Evolutionary conservation across 2,113 vertebrate genomes (phyloP).

Genomic region (Herpailurus yagouaroundi): DNA sequence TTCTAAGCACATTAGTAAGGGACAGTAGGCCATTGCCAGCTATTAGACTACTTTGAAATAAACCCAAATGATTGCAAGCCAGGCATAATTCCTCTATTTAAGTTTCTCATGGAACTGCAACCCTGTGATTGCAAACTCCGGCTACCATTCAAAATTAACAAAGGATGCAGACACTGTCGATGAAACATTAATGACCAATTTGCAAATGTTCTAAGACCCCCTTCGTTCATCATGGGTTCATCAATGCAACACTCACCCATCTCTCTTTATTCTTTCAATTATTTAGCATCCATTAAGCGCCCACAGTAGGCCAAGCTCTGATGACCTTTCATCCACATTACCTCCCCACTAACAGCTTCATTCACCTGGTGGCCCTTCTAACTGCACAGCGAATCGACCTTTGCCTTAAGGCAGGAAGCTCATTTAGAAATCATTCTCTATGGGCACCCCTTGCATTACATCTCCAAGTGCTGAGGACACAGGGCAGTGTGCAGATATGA

Average conservation of each 20-base stretch:
- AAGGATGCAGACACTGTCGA: conserved; percentile 28
- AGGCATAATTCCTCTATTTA: neutral
- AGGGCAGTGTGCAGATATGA: neutral
- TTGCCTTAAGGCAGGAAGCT: conserved; percentile 5
- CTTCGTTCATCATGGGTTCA: neutral
- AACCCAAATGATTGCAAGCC: neutral
- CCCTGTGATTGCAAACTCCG: neutral
- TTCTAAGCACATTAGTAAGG: conserved; percentile 18
- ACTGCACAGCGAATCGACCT: neutral
- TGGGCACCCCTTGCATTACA: neutral
- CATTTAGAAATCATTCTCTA: conserved; percentile 9
- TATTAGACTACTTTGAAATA: conserved; percentile 44
- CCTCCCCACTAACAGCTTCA: neutral
- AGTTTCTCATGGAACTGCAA: neutral
- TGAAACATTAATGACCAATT: conserved; percentile 55
- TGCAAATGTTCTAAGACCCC: conserved; percentile 36
- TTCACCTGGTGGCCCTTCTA: neutral
- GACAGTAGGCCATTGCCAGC: neutral
- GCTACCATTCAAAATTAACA: neutral
- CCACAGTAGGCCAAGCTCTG: neutral
- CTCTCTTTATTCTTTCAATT: conserved; percentile 33
- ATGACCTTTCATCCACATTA: neutral
- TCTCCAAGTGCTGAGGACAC: neutral
- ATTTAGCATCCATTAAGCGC: conserved; percentile 46
- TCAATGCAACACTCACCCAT: neutral